Evolutionary conservation across 1,140 invertebrate genomes (phyloP), one percentile per base, ranked within the genome.

Genomic region (Neodiprion pinetum): DNA sequence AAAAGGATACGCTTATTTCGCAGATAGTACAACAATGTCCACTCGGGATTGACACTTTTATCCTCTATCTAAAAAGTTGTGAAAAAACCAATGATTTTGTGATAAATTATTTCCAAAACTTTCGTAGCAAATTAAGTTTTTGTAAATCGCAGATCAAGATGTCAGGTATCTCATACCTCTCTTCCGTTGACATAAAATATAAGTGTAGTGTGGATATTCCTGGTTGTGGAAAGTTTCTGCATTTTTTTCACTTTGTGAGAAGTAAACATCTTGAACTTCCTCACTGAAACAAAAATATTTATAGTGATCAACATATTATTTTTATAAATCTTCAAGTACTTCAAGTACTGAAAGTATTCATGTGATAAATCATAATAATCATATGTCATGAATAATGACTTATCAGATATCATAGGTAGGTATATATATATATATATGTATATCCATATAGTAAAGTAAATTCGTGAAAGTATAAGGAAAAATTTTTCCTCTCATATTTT

Each of bases 11-110:
- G 85, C 85, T 96, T 96, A 78, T 92, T 93, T 50, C 96, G 90
- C 17, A 97, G 87, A 86, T 96, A 98, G 83, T 93, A 93, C 1
- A 97, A 86, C 9, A 98, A 85, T 0, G 96, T 97, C 91, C 93
- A 95, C 90, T 95, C 94, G 78, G 96, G 96, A 83, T 97, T 92
- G 0, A 95, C 91, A 78, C 92, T 88, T 9, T 86, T 72, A 81
- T 96, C 95, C 47, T 90, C 89, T 21, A 96, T 91, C 95, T 96
- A 80, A 71, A 88, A 89, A 80, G 67, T 40, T n/a, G n/a, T 71
- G 14, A 28, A 11, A 65, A 66, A 14, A 76, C 61, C 40, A 68
- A 48, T 74, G 66, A 53, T 23, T 50, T 23, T 73, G 73, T 73
- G n/a, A 48, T 71, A 76, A 48, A 74, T 71, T n/a, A 17, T 49